Percentiles rank a stretch among this genome's conserved stretches.
Evolutionary conservation across 2,113 vertebrate genomes (phyloP).

Genomic region (Argyrosomus japonicus): DNA sequence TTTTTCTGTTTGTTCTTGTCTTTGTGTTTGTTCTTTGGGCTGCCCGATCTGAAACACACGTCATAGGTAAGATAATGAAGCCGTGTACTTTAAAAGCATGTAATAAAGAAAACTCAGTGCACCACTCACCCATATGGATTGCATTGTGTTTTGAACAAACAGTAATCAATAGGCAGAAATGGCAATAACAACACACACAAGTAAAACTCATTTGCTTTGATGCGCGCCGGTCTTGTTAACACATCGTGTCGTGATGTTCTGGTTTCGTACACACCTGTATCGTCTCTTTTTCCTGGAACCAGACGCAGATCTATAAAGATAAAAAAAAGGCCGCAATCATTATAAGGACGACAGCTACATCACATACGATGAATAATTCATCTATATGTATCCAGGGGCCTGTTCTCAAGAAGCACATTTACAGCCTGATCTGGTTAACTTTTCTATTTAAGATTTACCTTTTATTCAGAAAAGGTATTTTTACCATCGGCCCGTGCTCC

Average conservation of each 20-base stretch:
- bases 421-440: neutral
- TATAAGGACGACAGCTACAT: neutral
- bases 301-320: slow-evolving; percentile 89
- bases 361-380: slow-evolving; percentile 21
- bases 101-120: slow-evolving; percentile 27
- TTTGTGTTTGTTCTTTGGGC: slow-evolving; percentile 95
- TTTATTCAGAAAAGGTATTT: slow-evolving; percentile 5
- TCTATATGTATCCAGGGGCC: neutral
- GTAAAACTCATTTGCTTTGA: neutral
- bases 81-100: slow-evolving; percentile 15
- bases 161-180: slow-evolving; percentile 43
- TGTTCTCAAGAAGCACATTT: neutral
- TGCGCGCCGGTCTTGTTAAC: neutral
- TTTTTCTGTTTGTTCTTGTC: slow-evolving; percentile 96
- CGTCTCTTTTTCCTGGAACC: slow-evolving; percentile 93
- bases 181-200: slow-evolving; percentile 14
- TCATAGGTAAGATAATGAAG: slow-evolving; percentile 29
- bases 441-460: neutral
- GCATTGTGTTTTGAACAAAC: slow-evolving; percentile 47
- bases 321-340: slow-evolving; percentile 28
- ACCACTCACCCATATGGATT: slow-evolving; percentile 32
- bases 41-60: slow-evolving; percentile 88
- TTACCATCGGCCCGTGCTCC: slow-evolving; percentile 3
- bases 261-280: slow-evolving; percentile 89
- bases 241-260: neutral